Percentiles rank a stretch among this genome's conserved stretches.
Conservation (phyloP, 2,113 vertebrate species). For the Malurus melanocephalus region DNA sequence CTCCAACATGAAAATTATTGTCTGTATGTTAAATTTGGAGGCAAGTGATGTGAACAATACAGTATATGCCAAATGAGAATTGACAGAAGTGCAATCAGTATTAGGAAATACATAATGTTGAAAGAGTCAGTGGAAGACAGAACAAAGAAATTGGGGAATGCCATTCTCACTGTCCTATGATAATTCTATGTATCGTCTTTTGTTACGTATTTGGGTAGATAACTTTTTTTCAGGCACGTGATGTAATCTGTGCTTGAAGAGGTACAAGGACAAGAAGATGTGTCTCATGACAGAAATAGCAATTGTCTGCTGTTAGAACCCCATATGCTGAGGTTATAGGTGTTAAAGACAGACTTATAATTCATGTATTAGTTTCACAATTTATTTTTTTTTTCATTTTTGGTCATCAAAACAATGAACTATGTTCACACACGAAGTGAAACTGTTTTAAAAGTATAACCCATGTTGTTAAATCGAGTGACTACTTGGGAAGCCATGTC, state of each 20-base stretch:
- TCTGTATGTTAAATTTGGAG: neutral
- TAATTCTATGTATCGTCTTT: neutral
- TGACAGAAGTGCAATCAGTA: neutral
- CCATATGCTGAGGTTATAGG: neutral
- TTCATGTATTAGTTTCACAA: neutral
- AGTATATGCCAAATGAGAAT: neutral
- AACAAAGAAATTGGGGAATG: neutral
- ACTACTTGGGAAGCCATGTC: neutral
- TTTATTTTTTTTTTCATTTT: neutral
- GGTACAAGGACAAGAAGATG: neutral
- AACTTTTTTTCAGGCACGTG: neutral
- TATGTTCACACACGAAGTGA: neutral
- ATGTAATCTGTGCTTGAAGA: neutral
- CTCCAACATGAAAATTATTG: neutral
- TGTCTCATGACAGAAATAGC: neutral
- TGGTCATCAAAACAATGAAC: neutral
- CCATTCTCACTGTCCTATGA: neutral
- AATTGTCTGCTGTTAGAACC: neutral
- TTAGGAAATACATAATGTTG: neutral
- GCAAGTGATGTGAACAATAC: neutral
- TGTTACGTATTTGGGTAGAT: neutral
- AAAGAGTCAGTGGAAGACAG: neutral
- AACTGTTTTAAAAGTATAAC: neutral
- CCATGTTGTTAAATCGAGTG: neutral
- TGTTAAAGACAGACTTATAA: neutral